Evolutionary conservation across 2,797 vertebrate genomes (phyloP).

Genomic region (Sebastes taczanowskii): DNA sequence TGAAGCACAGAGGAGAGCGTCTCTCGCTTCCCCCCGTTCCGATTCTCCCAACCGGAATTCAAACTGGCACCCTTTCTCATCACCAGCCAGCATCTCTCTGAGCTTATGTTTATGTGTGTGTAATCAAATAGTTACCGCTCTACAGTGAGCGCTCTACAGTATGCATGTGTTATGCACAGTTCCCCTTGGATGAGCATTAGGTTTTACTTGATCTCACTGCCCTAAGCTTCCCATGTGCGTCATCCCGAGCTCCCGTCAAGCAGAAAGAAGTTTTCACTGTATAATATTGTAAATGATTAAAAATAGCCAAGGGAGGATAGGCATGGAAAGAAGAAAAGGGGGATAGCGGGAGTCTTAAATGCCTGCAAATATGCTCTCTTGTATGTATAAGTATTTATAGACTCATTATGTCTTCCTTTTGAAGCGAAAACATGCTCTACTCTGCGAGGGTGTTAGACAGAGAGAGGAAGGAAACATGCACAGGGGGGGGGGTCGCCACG

Average conservation of each 20-base stretch:
- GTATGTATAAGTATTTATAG: conserved; percentile 41
- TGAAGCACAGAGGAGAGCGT: neutral
- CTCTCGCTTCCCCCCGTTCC: neutral
- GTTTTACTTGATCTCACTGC: conserved; percentile 75
- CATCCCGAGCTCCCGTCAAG: conserved; percentile 62
- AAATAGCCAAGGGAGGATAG: conserved; percentile 57
- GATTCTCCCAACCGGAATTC: conserved; percentile 39
- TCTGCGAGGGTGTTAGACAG: conserved; percentile 20
- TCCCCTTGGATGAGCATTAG: conserved; percentile 72
- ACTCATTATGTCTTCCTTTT: conserved; percentile 34
- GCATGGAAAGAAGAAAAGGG: neutral
- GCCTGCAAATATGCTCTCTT: conserved; percentile 22
- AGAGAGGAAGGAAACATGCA: neutral
- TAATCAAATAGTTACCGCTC: conserved; percentile 45
- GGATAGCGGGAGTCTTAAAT: conserved; percentile 6
- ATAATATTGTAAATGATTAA: conserved; percentile 73
- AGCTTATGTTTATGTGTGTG: conserved; percentile 12
- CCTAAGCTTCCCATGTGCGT: conserved; percentile 66
- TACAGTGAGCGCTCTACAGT: conserved; percentile 56
- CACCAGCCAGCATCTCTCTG: conserved; percentile 34
- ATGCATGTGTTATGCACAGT: conserved; percentile 65
- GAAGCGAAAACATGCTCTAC: conserved; percentile 20
- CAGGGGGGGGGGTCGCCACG: neutral
- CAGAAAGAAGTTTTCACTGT: conserved; percentile 70
- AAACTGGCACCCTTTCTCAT: conserved; percentile 31